These are phyloP conservation scores for Hydrophis major DNA, from an alignment of 2,797 vertebrate genomes.

Conservation along the genomic window DNA sequence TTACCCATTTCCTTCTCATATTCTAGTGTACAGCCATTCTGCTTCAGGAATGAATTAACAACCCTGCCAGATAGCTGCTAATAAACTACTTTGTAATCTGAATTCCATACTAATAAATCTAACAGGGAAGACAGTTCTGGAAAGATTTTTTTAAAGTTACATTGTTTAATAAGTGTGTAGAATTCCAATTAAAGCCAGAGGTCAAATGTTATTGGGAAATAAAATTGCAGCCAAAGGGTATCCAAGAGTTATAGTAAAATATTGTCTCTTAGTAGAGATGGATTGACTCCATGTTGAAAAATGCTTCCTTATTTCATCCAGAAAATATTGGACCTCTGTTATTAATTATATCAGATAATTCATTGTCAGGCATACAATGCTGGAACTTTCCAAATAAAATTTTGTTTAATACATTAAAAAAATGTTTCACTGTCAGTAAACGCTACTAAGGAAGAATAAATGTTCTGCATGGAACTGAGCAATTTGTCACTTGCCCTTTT, in stretches of 20 bases:
- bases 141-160: not conserved
- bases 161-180: not conserved
- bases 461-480: constrained; percentile 73
- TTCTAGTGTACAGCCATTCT: not conserved
- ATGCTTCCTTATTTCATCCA: not conserved
- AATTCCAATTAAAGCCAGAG: not conserved
- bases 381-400: constrained; percentile 56
- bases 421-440: constrained; percentile 59
- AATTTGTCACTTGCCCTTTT: constrained; percentile 80
- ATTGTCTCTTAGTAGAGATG: not conserved
- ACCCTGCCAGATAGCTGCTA: not conserved
- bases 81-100: not conserved
- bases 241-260: not conserved
- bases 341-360: not conserved
- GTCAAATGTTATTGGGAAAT: not conserved
- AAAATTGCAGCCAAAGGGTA: not conserved
- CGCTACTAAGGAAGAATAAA: constrained; percentile 63
- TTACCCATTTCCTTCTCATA: not conserved
- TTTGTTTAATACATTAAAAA: constrained; percentile 48
- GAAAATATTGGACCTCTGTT: not conserved
- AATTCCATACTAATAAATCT: not conserved
- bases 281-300: not conserved
- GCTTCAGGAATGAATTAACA: not conserved
- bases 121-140: not conserved
- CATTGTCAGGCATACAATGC: constrained; percentile 33